phyloP scores from a whole-genome alignment of 2,888 invertebrate species.

The Fragum fragum region DNA sequence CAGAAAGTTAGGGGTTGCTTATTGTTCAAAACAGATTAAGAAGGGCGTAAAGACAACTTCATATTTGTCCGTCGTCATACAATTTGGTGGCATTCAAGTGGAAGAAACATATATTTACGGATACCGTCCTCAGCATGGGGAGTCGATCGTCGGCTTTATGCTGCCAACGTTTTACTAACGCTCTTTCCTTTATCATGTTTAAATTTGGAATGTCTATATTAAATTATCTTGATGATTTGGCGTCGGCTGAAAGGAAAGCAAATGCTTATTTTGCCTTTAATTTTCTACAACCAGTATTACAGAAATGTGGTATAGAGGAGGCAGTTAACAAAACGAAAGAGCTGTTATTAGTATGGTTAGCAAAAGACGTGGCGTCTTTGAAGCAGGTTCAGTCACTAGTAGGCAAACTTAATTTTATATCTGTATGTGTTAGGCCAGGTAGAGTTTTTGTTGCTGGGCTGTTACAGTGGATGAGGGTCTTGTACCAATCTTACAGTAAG shows the following conservation, averaged over 20 bases:
- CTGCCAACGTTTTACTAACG: neutral
- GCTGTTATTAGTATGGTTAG: neutral
- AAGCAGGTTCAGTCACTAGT: neutral
- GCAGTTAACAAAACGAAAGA: neutral
- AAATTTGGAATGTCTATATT: neutral
- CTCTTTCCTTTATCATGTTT: neutral
- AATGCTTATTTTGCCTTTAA: neutral
- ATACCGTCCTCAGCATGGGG: neutral
- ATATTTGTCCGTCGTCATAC: neutral
- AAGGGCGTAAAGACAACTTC: neutral
- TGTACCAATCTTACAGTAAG: neutral
- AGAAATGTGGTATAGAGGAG: neutral
- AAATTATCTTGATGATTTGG: slow-evolving; percentile 6
- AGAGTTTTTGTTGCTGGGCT: neutral
- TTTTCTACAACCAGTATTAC: neutral
- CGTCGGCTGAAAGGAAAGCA: neutral
- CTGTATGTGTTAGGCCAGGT: slow-evolving; percentile 9
- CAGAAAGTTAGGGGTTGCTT: neutral
- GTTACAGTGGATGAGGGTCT: neutral
- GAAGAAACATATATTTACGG: neutral
- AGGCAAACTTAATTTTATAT: neutral
- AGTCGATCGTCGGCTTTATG: neutral
- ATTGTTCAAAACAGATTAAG: slow-evolving; percentile 7
- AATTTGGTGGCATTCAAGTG: neutral
- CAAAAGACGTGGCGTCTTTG: neutral